Evolutionary conservation across 1,140 invertebrate genomes (phyloP).

Genomic region (Drosophila truncata): DNA sequence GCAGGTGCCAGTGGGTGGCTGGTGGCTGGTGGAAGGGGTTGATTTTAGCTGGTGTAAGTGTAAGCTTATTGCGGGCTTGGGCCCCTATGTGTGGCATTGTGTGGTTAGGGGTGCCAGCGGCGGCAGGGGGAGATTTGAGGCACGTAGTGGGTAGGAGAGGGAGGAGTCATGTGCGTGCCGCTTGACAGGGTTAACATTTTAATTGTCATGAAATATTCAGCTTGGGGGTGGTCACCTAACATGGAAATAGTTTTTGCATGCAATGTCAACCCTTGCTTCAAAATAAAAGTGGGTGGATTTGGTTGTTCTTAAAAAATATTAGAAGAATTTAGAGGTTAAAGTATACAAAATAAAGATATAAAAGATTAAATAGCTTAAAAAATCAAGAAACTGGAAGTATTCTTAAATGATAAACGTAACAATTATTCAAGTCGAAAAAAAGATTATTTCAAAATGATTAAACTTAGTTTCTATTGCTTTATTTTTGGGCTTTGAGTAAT

Average conservation of each 20-base stretch:
- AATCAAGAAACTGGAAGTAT: no score
- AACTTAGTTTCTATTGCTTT: no score
- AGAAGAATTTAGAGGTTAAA: not conserved
- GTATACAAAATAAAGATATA: no score
- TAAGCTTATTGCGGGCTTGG: conserved; percentile 33
- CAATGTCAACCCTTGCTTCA: conserved; percentile 16
- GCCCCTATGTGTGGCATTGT: not conserved
- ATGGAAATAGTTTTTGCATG: conserved; percentile 73
- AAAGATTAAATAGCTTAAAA: no score
- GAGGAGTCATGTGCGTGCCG: conserved; percentile 36
- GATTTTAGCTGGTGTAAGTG: conserved; percentile 47
- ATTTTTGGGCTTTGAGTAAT: no score
- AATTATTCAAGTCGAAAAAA: no score
- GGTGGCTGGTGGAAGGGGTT: not conserved
- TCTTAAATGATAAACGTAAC: no score
- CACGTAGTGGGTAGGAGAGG: not conserved
- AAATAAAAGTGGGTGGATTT: conserved; percentile 15
- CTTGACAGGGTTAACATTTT: conserved; percentile 80
- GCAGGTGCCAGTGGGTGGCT: not conserved
- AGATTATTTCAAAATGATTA: no score
- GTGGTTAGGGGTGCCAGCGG: not conserved
- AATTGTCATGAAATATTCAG: conserved; percentile 82
- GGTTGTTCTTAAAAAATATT: not conserved
- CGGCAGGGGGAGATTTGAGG: not conserved
- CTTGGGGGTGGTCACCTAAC: conserved; percentile 45